phyloP scores from a whole-genome alignment of 2,797 vertebrate genomes.

The Notolabrus celidotus region DNA sequence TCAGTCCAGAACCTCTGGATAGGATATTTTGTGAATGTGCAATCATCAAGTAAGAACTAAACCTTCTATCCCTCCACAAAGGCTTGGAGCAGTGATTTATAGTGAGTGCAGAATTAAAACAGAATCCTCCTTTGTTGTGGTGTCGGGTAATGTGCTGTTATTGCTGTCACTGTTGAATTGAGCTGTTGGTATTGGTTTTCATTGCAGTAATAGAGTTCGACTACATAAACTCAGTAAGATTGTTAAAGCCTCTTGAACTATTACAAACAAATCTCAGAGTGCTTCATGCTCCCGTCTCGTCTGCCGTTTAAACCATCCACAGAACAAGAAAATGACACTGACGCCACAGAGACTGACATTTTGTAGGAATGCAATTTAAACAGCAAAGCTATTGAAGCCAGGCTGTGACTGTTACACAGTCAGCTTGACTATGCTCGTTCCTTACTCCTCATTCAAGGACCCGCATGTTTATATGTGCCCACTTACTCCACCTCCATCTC shows the following conservation, averaged over 20 bases:
- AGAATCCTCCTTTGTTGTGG: too few species aligned
- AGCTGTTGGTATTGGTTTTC: slow-evolving; percentile 7
- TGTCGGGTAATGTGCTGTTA: background rate
- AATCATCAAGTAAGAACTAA: too few species aligned
- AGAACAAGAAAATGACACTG: slow-evolving; percentile 40
- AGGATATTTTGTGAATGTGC: too few species aligned
- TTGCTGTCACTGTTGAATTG: slow-evolving; percentile 1
- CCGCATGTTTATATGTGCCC: slow-evolving; percentile 22
- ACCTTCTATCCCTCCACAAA: too few species aligned
- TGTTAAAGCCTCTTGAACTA: slow-evolving; percentile 21
- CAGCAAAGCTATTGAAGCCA: slow-evolving; percentile 49
- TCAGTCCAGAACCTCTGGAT: too few species aligned
- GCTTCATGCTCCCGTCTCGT: slow-evolving; percentile 30
- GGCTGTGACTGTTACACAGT: slow-evolving; percentile 37
- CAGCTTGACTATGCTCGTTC: slow-evolving; percentile 27
- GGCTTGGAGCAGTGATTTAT: too few species aligned
- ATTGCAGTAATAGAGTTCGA: slow-evolving; percentile 3
- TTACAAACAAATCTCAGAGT: slow-evolving; percentile 29
- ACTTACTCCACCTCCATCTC: slow-evolving; percentile 13
- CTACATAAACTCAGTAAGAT: slow-evolving; percentile 13
- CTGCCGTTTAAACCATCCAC: slow-evolving; percentile 54
- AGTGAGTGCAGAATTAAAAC: too few species aligned
- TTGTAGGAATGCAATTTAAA: slow-evolving; percentile 48
- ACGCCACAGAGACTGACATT: slow-evolving; percentile 49
- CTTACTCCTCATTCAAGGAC: slow-evolving; percentile 41